Base-by-base conservation (phyloP, 2,888 invertebrate species). In the Acrocyrtus sp. region DNA sequence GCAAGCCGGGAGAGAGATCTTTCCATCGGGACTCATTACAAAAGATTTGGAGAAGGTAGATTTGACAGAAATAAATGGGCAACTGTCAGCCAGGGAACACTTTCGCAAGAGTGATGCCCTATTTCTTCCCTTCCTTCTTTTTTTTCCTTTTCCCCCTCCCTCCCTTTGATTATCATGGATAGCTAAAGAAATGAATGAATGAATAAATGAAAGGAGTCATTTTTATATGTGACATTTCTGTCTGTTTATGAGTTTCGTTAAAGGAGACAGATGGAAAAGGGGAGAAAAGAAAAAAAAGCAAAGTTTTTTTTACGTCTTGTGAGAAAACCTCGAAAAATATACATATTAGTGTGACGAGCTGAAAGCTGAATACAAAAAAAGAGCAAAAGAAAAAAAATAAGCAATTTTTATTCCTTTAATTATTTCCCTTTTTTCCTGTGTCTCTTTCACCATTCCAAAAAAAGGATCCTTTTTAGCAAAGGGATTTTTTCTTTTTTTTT, bases 1-100 rank as follows among this genome's bases (percentile, higher is more conserved):
- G 41, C 45, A n/a, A 26, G 43, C 41, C n/a, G 27, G 62, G 39
- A 39, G 39, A 39, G 5, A 72, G 56, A 72, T 72, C 58, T 72
- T 72, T 58, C 72, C 72, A 63, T 72, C 72, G 72, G 65, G 72
- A 65, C 72, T 72, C 72, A 72, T 72, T 72, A 72, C 72, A 72
- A 72, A 72, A 72, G 72, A 72, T 72, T 72, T 56, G 72, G 65
- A 65, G 60, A 72, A 72, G 63, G 72, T 72, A 65, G 72, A 65
- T 65, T 72, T 72, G 72, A 72, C 72, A 72, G 72, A 65, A 72
- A 72, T 72, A 72, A 72, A 72, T 72, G 72, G 72, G 51, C 65
- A 58, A 60, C 72, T 72, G 72, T 72, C 72, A 72, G 72, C 63
- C 72, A 8, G 72, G 65, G 65, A 63, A 72, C 72, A 72, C 65